These are phyloP conservation scores for Lutraria lutraria DNA, from an alignment of 2,888 invertebrate genomes.

Conservation along the genomic window DNA sequence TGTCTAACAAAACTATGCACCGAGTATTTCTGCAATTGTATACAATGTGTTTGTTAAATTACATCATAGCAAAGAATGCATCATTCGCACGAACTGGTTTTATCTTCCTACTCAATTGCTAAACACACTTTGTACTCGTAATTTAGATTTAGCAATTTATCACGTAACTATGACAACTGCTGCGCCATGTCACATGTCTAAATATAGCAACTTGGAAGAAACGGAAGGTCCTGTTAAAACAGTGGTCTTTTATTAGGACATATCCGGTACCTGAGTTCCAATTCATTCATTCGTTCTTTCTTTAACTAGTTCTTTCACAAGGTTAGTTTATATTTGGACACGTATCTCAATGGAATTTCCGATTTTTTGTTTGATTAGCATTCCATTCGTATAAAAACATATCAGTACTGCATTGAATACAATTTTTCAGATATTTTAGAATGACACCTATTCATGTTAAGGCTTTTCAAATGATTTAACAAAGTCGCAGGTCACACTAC, in stretches of 20 bases:
- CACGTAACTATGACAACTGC: no score
- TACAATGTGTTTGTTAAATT: no score
- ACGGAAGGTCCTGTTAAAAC: neutral
- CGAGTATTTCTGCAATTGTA: no score
- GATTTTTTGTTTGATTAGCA: slow-evolving; percentile 54
- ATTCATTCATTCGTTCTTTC: slow-evolving; percentile 11
- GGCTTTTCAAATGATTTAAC: slow-evolving; percentile 4
- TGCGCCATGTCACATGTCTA: no score
- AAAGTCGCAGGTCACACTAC: neutral
- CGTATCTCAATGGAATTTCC: slow-evolving; percentile 45
- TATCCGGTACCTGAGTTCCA: neutral
- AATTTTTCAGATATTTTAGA: slow-evolving; percentile 36
- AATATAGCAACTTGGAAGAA: no score
- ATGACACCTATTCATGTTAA: neutral
- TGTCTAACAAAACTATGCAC: neutral
- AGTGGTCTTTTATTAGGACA: neutral
- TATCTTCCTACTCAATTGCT: no score
- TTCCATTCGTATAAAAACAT: slow-evolving; percentile 51
- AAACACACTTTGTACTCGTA: no score
- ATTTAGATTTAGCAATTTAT: no score
- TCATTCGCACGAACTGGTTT: no score
- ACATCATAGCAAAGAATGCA: no score
- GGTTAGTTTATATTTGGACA: slow-evolving; percentile 38
- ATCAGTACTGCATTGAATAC: slow-evolving; percentile 41
- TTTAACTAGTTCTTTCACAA: neutral